A percentile compares a stretch with the other conserved stretches of the same genome.
These are phyloP conservation scores for Trichonephila clavipes DNA, from an alignment of 1,140 invertebrate species.

Conservation along the genomic window DNA sequence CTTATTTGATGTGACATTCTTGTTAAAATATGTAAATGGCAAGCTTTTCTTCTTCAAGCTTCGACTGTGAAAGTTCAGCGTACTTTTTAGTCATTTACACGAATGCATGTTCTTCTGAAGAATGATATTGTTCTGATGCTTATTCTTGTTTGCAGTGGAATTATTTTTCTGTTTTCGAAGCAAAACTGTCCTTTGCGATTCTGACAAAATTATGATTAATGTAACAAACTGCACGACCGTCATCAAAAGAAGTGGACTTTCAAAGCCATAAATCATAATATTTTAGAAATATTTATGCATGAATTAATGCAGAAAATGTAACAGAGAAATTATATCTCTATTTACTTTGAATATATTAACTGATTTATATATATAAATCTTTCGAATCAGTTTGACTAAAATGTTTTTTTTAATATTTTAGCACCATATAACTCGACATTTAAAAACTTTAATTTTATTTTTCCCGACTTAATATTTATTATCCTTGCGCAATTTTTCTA, in stretches of 20 bases:
- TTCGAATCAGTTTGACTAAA: too few relatives aligned
- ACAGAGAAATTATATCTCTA: too few relatives aligned
- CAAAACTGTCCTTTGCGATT: neutral
- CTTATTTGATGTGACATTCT: neutral
- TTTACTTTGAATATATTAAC: too few relatives aligned
- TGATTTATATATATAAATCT: too few relatives aligned
- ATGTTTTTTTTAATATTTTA: too few relatives aligned
- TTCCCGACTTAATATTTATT: too few relatives aligned
- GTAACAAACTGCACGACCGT: neutral
- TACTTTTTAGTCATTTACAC: neutral
- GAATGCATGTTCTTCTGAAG: neutral
- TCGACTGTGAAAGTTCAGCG: neutral
- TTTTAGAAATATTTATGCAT: neutral
- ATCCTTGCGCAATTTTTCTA: too few relatives aligned
- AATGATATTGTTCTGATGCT: neutral
- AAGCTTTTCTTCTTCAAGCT: neutral
- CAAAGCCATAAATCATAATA: neutral
- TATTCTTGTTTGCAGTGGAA: neutral
- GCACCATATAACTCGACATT: too few relatives aligned
- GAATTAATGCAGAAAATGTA: too few relatives aligned
- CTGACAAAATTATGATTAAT: neutral
- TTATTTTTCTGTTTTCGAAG: neutral
- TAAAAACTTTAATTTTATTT: too few relatives aligned
- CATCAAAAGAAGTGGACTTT: neutral
- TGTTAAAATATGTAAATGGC: conserved; percentile 11